Evolutionary conservation across 2,888 invertebrate genomes (phyloP).

Genomic region (Eupithecia subfuscata): DNA sequence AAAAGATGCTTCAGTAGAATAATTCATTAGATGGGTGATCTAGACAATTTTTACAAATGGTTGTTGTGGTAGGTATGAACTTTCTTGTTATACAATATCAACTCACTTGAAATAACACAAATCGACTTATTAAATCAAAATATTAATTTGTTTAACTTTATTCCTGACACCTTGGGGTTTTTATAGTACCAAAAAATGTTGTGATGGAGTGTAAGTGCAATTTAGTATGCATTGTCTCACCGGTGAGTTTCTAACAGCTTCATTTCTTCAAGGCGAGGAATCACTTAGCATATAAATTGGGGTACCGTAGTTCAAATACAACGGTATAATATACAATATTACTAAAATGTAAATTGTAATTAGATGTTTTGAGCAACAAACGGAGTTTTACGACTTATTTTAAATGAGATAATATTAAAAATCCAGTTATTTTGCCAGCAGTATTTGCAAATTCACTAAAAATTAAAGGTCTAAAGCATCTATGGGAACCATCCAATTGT

Average conservation of each 20-base stretch:
- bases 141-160: too few relatives aligned
- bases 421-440: not conserved
- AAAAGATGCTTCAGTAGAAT: not conserved
- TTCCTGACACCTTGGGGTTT: too few relatives aligned
- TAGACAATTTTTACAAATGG: too few relatives aligned
- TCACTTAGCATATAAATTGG: slow-evolving; percentile 39
- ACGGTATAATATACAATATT: slow-evolving; percentile 16
- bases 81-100: too few relatives aligned
- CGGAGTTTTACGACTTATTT: not conserved
- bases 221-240: slow-evolving; percentile 9
- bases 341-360: slow-evolving; percentile 22
- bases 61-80: too few relatives aligned
- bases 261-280: slow-evolving; percentile 29
- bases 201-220: slow-evolving; percentile 1
- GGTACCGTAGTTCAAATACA: slow-evolving; percentile 22
- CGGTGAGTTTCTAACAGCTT: slow-evolving; percentile 16
- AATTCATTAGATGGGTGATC: too few relatives aligned
- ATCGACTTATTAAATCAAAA: too few relatives aligned
- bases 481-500: not conserved
- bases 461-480: not conserved
- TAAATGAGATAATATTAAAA: not conserved
- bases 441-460: not conserved
- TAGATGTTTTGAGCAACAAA: not conserved
- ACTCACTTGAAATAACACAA: too few relatives aligned
- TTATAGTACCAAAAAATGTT: not conserved